Evolutionary conservation across 2,888 invertebrate species (phyloP).

Genomic region (Andrena minutula): DNA sequence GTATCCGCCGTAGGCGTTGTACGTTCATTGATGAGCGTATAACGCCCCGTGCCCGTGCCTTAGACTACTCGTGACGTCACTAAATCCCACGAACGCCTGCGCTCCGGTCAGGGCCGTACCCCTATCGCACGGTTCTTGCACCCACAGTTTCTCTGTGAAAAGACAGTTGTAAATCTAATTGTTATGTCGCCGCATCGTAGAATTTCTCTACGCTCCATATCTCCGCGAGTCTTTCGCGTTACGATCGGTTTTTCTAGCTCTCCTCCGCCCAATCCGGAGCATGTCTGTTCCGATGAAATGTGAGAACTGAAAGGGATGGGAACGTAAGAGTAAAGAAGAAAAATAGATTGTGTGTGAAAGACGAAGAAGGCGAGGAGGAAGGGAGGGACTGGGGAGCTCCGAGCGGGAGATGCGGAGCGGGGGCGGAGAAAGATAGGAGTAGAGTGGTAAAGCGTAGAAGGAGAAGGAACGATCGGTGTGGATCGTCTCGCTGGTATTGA

Average conservation of each 20-base stretch:
- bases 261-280: no score
- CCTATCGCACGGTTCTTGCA: slow-evolving; percentile 25
- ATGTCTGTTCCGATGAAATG: background rate
- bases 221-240: no score
- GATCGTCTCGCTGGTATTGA: slow-evolving; percentile 82
- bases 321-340: slow-evolving; percentile 3
- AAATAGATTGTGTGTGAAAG: background rate
- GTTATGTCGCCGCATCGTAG: no score
- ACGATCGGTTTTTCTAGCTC: no score
- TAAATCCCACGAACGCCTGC: slow-evolving; percentile 71
- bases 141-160: background rate
- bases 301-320: slow-evolving; percentile 15
- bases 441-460: slow-evolving; percentile 34
- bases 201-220: no score
- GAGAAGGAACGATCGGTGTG: slow-evolving; percentile 78
- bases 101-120: slow-evolving; percentile 58
- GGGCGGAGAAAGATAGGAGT: slow-evolving; percentile 10
- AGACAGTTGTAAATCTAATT: no score
- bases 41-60: slow-evolving; percentile 72
- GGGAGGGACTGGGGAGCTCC: slow-evolving; percentile 11
- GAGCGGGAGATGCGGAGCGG: background rate
- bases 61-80: slow-evolving; percentile 73
- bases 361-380: background rate
- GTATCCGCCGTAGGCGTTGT: slow-evolving; percentile 78
- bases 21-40: slow-evolving; percentile 83